Evolutionary conservation across 1,140 invertebrate genomes (phyloP).

Genomic region (Anoplophora glabripennis): DNA sequence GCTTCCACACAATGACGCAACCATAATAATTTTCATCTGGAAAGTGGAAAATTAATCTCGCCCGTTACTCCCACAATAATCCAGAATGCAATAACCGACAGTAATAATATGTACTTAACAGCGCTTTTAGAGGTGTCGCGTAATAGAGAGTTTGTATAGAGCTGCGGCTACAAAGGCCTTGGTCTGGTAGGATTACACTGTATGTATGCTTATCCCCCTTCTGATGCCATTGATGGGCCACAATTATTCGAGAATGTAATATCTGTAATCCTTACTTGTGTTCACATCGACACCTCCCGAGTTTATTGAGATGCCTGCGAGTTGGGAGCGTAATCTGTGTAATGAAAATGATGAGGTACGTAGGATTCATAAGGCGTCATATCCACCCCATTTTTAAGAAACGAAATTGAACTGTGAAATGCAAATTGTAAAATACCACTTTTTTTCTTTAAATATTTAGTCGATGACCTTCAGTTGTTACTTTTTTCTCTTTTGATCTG

Average conservation of each 20-base stretch:
- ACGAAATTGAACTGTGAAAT: no score
- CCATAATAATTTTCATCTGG: conserved; percentile 13
- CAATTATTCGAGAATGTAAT: conserved; percentile 21
- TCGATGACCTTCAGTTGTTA: no score
- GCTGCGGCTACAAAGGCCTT: conserved; percentile 13
- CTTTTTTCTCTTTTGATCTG: no score
- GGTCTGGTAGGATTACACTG: conserved; percentile 18
- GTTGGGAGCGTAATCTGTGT: no score
- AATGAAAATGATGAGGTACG: no score
- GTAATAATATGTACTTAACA: conserved; percentile 19
- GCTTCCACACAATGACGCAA: no score
- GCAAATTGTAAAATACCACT: no score
- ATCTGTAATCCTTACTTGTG: conserved; percentile 17
- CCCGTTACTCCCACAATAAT: conserved; percentile 13
- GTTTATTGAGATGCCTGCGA: no score
- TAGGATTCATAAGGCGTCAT: no score
- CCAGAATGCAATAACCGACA: conserved; percentile 18
- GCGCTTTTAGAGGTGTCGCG: conserved; percentile 18
- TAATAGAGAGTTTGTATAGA: conserved; percentile 17
- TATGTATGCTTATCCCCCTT: conserved; percentile 21
- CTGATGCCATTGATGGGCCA: conserved; percentile 19
- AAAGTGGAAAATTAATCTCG: conserved; percentile 8
- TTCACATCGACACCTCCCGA: conserved; percentile 19
- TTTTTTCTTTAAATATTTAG: no score
- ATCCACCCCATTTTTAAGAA: no score